Base-by-base conservation (phyloP, 2,888 invertebrate species). In the Embidobia sp. region DNA sequence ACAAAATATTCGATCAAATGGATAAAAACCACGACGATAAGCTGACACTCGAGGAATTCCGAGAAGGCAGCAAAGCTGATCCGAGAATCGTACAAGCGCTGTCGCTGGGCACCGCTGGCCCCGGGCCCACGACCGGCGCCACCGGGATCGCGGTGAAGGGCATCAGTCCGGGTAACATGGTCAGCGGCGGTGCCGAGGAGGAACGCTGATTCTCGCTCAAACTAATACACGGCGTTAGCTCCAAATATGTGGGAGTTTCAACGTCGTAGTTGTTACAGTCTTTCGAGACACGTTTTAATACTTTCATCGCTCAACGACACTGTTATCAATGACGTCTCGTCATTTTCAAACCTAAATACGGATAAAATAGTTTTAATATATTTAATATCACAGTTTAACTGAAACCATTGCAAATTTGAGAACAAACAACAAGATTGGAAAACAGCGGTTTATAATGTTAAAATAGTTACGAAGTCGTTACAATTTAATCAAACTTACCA, bases 1-100 rank as follows among this genome's bases (percentile, higher is more conserved):
- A 98, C 91, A 97, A 98, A 91, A 99, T 99, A 89, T 99, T 99
- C 91, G 97, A 97, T 90, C 98, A 98, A 90, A 97, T 98, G 98
- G 99, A 99, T 91, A 98, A 96, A 92, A 98, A 99, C 90, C 97
- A 98, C 91, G 98, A 98, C 90, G 98, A 98, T 91, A 94, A 96
- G 85, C 92, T 98, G 83, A 98, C 98, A 40, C 92, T 98, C 83
- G 98, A 98, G 87, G 98, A 98, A 90, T 98, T 98, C 92, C 94
- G 97, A 85, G 98, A 98, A 91, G 98, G 98, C 81, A 97, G 98
- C 91, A 98, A 99, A 91, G 98, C 98, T 64, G 98, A 99, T 91
- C 98, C 98, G 27, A 94, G 98, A 90, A 99, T 99, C 89, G 98
- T 99, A 70, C 98, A 98, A 91, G 98, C 98, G 57, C 92, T 98